A percentile compares a stretch with the other conserved stretches of the same genome.
Conservation (phyloP, 2,888 invertebrate genomes). For the Macrosiphum euphorbiae region DNA sequence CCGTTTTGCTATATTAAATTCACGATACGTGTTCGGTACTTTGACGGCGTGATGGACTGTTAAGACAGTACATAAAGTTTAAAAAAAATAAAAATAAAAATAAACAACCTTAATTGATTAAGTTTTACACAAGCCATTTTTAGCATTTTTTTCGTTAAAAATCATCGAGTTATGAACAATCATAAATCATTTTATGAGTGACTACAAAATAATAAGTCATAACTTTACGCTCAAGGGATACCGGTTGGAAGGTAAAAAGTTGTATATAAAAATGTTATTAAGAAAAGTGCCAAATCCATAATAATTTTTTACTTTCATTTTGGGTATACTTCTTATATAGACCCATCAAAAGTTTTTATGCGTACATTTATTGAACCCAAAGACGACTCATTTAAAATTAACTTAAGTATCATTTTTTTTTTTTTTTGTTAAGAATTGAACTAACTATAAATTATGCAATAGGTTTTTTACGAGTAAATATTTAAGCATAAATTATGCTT, state of each 20-base stretch:
- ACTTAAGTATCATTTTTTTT: background rate
- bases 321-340: background rate
- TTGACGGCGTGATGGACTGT: background rate
- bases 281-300: slow-evolving; percentile 18
- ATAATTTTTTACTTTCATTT: slow-evolving; percentile 23
- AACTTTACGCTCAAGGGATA: background rate
- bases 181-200: slow-evolving; percentile 26
- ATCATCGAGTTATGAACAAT: background rate
- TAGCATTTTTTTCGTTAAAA: background rate
- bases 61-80: background rate
- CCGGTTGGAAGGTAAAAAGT: background rate
- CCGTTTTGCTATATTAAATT: background rate
- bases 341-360: background rate
- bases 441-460: background rate
- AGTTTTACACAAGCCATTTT: background rate
- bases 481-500: background rate
- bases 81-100: background rate
- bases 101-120: background rate
- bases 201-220: slow-evolving; percentile 45
- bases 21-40: background rate
- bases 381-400: background rate
- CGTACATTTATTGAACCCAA: background rate
- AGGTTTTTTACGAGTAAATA: background rate
- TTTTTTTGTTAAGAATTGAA: background rate
- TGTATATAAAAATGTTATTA: slow-evolving; percentile 7